Evolutionary conservation across 2,797 vertebrate genomes (phyloP).

Genomic region (Dicrostonyx torquatus): DNA sequence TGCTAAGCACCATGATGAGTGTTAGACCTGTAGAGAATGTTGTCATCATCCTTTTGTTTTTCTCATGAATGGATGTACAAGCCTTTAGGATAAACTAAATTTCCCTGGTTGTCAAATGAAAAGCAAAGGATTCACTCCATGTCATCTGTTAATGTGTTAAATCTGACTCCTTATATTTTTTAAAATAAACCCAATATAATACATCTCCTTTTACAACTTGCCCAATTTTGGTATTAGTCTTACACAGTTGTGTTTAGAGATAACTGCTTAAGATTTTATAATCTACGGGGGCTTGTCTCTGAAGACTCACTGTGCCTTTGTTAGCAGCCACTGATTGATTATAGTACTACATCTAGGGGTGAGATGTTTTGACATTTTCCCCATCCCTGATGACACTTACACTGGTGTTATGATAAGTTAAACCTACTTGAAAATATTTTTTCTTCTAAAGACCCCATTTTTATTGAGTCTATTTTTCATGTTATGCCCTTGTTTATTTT

Average conservation of each 20-base stretch:
- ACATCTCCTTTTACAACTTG: background rate
- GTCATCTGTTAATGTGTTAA: background rate
- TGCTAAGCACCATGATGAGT: background rate
- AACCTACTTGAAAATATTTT: background rate
- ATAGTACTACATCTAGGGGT: background rate
- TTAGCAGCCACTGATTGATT: background rate
- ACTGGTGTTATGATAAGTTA: background rate
- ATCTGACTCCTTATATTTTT: background rate
- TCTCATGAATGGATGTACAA: background rate
- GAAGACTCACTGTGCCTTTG: background rate
- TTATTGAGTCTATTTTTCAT: background rate
- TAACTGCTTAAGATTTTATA: background rate
- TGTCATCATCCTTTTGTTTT: background rate
- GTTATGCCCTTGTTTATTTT: background rate
- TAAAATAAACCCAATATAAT: background rate
- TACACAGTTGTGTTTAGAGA: background rate
- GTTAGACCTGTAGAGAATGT: background rate
- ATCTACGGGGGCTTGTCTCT: background rate
- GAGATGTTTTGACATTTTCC: too few relatives aligned
- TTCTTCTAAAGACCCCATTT: background rate
- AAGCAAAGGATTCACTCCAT: background rate
- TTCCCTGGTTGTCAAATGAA: background rate
- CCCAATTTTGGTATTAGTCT: background rate
- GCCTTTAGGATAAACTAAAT: background rate
- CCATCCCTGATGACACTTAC: too few relatives aligned